phyloP scores from a whole-genome alignment of 2,797 vertebrate genomes.

The Sebastolobus alascanus region DNA sequence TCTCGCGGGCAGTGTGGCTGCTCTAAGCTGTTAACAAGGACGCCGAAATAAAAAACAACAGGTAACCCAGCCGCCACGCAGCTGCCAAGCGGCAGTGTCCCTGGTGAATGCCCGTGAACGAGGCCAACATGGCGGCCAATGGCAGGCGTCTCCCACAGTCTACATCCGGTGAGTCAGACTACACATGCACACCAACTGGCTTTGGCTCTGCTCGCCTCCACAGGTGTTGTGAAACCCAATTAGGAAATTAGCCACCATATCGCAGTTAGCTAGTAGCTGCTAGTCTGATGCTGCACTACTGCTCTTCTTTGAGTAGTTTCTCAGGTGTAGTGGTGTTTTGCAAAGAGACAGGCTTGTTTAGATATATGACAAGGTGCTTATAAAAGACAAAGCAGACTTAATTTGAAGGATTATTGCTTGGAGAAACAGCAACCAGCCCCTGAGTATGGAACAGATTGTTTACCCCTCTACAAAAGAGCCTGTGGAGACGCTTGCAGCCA shows the following conservation, averaged over 20 bases:
- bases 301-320: background rate
- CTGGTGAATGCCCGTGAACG: no score
- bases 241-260: slow-evolving; percentile 19
- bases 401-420: background rate
- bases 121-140: no score
- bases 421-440: background rate
- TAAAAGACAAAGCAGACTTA: background rate
- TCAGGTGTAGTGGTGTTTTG: background rate
- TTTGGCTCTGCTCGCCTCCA: background rate
- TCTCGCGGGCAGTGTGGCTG: no score
- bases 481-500: background rate
- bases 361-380: background rate
- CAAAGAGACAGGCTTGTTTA: background rate
- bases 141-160: no score
- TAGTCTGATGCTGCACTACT: background rate
- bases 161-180: no score
- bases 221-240: slow-evolving; percentile 9
- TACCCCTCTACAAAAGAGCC: background rate
- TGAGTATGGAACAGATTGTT: slow-evolving; percentile 8
- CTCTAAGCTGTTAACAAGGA: no score
- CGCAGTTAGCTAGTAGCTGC: background rate
- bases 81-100: no score
- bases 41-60: no score
- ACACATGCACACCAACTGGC: no score
- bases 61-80: no score